Conservation (phyloP, 2,888 invertebrate species). For the Pandemis corylana region DNA sequence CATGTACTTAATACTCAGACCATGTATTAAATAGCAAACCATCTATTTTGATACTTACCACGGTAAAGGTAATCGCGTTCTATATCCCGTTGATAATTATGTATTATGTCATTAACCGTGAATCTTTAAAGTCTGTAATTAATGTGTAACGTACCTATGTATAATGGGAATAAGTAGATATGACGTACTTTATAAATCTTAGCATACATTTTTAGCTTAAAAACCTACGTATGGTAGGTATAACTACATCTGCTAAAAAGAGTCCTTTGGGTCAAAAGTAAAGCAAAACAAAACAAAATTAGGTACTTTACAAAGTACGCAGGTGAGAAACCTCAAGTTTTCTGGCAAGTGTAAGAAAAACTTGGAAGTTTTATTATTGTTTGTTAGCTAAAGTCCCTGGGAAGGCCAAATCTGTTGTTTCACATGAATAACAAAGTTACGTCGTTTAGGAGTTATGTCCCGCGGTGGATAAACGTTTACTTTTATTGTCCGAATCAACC, state of each 20-base stretch:
- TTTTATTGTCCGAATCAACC: constrained; percentile 77
- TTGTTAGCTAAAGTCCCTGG: constrained; percentile 5
- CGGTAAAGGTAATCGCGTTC: no score
- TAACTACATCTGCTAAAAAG: neutral
- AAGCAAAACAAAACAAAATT: neutral
- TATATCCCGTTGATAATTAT: no score
- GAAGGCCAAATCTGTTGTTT: constrained; percentile 57
- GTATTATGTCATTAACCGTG: no score
- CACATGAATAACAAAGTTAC: constrained; percentile 70
- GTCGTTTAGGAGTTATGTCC: constrained; percentile 69
- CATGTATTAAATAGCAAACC: no score
- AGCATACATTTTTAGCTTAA: no score
- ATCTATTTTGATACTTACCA: no score
- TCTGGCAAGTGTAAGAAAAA: neutral
- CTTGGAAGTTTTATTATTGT: constrained; percentile 25
- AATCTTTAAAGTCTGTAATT: no score
- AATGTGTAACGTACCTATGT: no score
- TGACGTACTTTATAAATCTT: no score
- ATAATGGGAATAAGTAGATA: neutral
- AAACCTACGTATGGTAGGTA: neutral
- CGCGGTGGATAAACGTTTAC: constrained; percentile 71
- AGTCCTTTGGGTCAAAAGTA: neutral
- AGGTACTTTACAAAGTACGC: neutral
- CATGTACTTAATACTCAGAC: no score
- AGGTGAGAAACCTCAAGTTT: neutral